These are phyloP conservation scores for Onychostruthus taczanowskii DNA, from an alignment of 2,113 vertebrate genomes.

Conservation along the genomic window DNA sequence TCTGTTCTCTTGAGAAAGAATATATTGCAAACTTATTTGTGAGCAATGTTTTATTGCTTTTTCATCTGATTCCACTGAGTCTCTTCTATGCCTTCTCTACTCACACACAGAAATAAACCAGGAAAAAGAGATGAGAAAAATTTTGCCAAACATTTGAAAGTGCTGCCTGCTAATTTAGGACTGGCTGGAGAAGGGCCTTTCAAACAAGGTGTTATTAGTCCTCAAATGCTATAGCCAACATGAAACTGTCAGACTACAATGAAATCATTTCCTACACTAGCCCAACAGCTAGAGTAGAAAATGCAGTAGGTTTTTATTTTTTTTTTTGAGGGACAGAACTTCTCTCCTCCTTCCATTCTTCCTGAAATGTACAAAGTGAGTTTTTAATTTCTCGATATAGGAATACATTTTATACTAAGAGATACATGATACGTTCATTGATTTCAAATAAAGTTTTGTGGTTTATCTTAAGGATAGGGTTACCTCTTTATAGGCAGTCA, in stretches of 20 bases:
- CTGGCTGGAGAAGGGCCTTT: not conserved
- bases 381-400: not conserved
- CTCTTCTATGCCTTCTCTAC: not conserved
- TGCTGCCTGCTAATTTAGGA: not conserved
- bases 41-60: not conserved
- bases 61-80: not conserved
- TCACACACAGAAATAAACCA: not conserved
- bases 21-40: not conserved
- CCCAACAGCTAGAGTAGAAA: not conserved
- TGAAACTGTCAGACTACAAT: not conserved
- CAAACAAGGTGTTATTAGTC: not conserved
- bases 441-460: not conserved
- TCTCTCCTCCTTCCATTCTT: not conserved
- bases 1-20: not conserved
- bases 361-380: not conserved
- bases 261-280: not conserved
- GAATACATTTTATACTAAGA: not conserved
- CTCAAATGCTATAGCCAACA: not conserved
- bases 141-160: not conserved
- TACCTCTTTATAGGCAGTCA: not conserved
- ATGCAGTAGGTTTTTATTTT: not conserved
- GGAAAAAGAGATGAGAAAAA: not conserved
- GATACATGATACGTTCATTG: not conserved
- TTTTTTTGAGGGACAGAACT: not conserved
- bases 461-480: not conserved